Evolutionary conservation across 2,113 vertebrate species (phyloP), one percentile per base, ranked within the genome.

Genomic region (Phrynosoma platyrhinos): DNA sequence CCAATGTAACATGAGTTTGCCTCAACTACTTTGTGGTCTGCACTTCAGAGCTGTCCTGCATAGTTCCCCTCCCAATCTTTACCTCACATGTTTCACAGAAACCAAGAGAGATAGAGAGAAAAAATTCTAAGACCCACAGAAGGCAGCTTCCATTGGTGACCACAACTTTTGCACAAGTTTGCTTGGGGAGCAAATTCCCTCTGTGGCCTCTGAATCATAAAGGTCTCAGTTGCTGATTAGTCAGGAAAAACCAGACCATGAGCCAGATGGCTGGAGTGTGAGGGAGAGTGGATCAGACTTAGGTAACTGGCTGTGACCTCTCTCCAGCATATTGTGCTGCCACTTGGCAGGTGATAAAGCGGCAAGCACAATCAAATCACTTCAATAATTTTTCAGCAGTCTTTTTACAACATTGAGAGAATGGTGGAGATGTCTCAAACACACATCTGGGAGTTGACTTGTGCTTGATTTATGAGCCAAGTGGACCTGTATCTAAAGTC

Each of bases 391-490:
- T 75, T 81, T 23, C 85, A 88, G 88, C 77, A 85, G 47, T 32
- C 2, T 0, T 16, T 71, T 18, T 1, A 83, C 74, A 83, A 82
- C 36, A 87, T 0, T 77, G 86, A 12, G 79, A 79, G 90, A 69
- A 16, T 12, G 85, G 30, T 89, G 82, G 92, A 82, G 87, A 52
- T 21, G 79, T 79, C 91, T 82, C 90, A 88, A 91, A 76, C 47
- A 4, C 85, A 88, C 88, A 55, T 20, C 13, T 32, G 10, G 83
- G 64, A 18, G 0, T 40, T 69, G 74, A 78, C 80, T 84, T 84
- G 80, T 79, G 84, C 89, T 83, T 86, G 84, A 83, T 90, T 90
- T 90, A 86, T 83, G 84, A 86, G 64, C 84, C 84, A 86, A 90
- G 84, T 78, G 64, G 80, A 90, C 74, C 79, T 58, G 72, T 90